Percentiles rank a stretch among this genome's conserved stretches.
phyloP scores from a whole-genome alignment of 1,140 invertebrate species.

The Potamilus streckersoni region DNA sequence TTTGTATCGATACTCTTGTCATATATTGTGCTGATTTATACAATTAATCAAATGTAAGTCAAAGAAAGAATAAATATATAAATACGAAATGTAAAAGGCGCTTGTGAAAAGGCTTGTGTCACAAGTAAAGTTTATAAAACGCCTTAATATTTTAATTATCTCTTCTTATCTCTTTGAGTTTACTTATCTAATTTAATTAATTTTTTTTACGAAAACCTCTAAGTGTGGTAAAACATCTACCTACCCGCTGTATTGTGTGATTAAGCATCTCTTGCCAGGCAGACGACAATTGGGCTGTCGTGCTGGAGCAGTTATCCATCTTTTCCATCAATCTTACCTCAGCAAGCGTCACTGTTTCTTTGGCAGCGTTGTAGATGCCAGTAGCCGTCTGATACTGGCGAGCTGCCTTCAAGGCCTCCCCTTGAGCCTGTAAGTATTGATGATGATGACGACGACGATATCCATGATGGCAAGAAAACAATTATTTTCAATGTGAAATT shows the following conservation, averaged over 20 bases:
- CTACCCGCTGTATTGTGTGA: slow-evolving; percentile 90
- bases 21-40: too few relatives aligned
- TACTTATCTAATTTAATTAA: not conserved
- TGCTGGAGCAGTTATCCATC: slow-evolving; percentile 67
- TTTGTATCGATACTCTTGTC: too few relatives aligned
- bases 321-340: slow-evolving; percentile 71
- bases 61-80: not conserved
- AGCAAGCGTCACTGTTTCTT: slow-evolving; percentile 92
- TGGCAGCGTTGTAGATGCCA: slow-evolving; percentile 83
- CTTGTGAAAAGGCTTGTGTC: too few relatives aligned
- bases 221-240: not conserved
- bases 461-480: not conserved
- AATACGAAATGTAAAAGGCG: not conserved
- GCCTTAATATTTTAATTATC: not conserved
- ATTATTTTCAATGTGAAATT: not conserved
- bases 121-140: not conserved
- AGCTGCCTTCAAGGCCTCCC: slow-evolving; percentile 89
- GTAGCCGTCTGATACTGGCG: slow-evolving; percentile 91
- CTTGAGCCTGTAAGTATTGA: slow-evolving; percentile 72
- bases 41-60: not conserved
- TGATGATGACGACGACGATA: not conserved
- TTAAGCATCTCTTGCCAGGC: slow-evolving; percentile 99
- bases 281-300: slow-evolving; percentile 84
- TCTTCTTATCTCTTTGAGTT: not conserved
- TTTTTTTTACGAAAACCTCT: not conserved